Evolutionary conservation across 2,797 vertebrate genomes (phyloP).

Genomic region (Falco rusticolus): DNA sequence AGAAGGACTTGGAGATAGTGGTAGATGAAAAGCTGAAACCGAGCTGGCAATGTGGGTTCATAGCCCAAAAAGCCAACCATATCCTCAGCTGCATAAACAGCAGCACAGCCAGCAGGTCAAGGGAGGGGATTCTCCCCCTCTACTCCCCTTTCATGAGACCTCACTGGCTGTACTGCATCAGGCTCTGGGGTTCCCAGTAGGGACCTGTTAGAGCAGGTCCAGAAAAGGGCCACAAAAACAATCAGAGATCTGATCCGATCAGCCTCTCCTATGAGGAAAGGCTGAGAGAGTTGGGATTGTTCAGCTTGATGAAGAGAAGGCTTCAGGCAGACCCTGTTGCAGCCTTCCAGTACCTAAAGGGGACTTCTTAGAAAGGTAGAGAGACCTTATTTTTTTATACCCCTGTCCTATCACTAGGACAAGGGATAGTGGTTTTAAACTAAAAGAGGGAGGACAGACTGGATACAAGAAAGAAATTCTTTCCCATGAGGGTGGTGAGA

Average conservation of each 20-base stretch:
- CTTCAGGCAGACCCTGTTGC: not conserved
- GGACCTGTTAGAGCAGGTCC: not conserved
- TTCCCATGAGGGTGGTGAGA: not conserved
- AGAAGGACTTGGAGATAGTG: not conserved
- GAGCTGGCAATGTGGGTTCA: not conserved
- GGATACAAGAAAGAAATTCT: not conserved
- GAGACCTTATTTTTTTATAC: not conserved
- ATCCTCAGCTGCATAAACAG: not conserved
- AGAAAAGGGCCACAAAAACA: too few species aligned
- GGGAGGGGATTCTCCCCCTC: not conserved
- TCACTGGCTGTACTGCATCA: not conserved
- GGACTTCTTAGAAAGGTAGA: not conserved
- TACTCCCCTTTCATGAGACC: not conserved
- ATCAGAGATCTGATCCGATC: too few species aligned
- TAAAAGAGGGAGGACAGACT: not conserved
- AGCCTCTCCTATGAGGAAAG: not conserved
- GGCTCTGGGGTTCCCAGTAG: not conserved
- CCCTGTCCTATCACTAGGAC: not conserved
- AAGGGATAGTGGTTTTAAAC: not conserved
- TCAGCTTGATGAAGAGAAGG: not conserved
- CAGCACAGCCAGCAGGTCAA: not conserved
- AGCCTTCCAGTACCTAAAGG: not conserved
- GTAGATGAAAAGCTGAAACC: not conserved
- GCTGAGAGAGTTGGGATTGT: not conserved
- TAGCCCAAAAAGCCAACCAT: not conserved